Conservation (phyloP, 2,888 invertebrate genomes). For the Biston stratarius region DNA sequence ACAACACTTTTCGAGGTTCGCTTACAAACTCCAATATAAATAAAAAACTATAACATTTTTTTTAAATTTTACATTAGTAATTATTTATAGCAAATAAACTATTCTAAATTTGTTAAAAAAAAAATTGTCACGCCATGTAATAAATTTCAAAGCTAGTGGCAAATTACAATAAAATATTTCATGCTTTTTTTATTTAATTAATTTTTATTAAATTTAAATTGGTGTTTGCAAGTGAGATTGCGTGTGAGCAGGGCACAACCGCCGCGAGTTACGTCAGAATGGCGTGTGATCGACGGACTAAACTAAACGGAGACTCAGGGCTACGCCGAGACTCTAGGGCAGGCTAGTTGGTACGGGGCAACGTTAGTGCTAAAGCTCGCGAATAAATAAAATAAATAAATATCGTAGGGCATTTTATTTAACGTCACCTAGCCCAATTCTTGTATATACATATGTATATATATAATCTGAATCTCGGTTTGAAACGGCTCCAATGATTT, state of each 20-base stretch:
- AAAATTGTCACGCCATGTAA: too few relatives aligned
- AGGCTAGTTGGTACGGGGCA: slow-evolving; percentile 4
- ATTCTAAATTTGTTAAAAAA: too few relatives aligned
- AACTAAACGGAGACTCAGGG: not conserved
- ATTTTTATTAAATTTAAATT: not conserved
- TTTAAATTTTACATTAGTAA: not conserved
- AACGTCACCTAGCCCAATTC: too few relatives aligned
- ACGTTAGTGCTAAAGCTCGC: slow-evolving; percentile 23
- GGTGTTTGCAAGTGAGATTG: slow-evolving; percentile 12
- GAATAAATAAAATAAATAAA: too few relatives aligned
- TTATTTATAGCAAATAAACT: too few relatives aligned
- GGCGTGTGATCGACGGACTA: slow-evolving; percentile 14
- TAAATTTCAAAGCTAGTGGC: too few relatives aligned
- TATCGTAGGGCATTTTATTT: too few relatives aligned
- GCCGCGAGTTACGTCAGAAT: slow-evolving; percentile 33
- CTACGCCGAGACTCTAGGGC: slow-evolving; percentile 4
- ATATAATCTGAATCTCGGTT: too few relatives aligned
- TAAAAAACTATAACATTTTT: not conserved
- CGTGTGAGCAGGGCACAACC: slow-evolving; percentile 33
- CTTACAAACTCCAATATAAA: slow-evolving; percentile 12
- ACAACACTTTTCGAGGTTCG: slow-evolving; percentile 2
- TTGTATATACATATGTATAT: too few relatives aligned
- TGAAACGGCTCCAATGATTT: too few relatives aligned
- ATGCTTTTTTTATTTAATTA: too few relatives aligned
- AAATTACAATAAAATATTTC: too few relatives aligned